Conservation (phyloP, 2,113 vertebrate species). For the Podocnemis expansa region DNA sequence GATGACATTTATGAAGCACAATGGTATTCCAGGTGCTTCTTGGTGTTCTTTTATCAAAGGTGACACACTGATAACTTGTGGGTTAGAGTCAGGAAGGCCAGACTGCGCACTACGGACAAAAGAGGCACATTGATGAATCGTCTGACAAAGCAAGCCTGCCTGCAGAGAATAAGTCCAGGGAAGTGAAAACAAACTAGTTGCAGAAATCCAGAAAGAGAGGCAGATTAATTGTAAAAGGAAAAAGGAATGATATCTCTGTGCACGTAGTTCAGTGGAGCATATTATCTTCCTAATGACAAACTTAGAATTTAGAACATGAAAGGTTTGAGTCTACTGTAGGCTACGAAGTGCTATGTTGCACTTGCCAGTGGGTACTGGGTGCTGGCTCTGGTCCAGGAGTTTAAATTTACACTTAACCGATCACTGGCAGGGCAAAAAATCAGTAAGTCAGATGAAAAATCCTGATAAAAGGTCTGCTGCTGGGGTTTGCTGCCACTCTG, state of each 20-base stretch:
- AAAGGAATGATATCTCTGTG: not conserved
- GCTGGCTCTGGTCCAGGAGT: not conserved
- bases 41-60: slow-evolving; percentile 27
- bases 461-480: too few relatives aligned
- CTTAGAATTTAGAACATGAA: not conserved
- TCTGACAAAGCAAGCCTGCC: not conserved
- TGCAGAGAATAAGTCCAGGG: not conserved
- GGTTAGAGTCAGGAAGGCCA: not conserved
- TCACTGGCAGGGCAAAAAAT: not conserved
- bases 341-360: not conserved
- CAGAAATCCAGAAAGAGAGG: not conserved
- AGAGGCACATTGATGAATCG: not conserved
- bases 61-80: not conserved
- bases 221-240: not conserved
- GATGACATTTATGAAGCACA: slow-evolving; percentile 46
- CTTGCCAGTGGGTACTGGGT: not conserved
- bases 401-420: not conserved
- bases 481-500: too few relatives aligned
- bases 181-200: not conserved
- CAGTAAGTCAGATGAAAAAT: too few relatives aligned
- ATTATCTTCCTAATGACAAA: not conserved
- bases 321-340: not conserved
- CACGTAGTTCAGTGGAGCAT: not conserved
- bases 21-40: not conserved
- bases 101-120: not conserved